Base-by-base conservation (phyloP, 2,888 invertebrate species). In the Drosophila greeni region DNA sequence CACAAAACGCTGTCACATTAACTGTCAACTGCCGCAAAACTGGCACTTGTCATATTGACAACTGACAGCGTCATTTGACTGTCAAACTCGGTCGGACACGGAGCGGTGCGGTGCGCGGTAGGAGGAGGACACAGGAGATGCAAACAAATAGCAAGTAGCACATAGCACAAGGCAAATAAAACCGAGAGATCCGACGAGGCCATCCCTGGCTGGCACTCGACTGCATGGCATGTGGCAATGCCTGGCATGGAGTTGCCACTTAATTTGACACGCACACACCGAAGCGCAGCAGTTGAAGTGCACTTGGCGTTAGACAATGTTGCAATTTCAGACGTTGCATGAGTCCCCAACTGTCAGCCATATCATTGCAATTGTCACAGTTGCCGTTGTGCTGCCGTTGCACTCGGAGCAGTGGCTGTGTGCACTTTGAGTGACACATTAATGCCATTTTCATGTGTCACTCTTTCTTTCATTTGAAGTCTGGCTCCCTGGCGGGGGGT, bases 31-130 rank as follows among this genome's bases (percentile, higher is more conserved):
- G 81, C 76, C 86, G 86, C 78, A 82, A 82, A 84, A 67, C 68
- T 86, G 85, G 83, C 87, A 86, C 85, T 86, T 86, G 85, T 86
- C 85, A 86, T 87, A 86, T 86, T 86, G 86, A 86, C 87, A 86
- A 74, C 75, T 86, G 85, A 86, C 85, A 86, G 85, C 85, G 87
- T 86, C 85, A 86, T 86, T 86, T 85, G 82, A 74, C 85, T 86
- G 85, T 86, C 87, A 86, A 76, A 73, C 84, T 66, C 71, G 62
- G 74, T n/a, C n/a, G n/a, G n/a, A n/a, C n/a, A n/a, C n/a, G n/a
- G n/a, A n/a, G n/a, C n/a, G n/a, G n/a, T n/a, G n/a, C n/a, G n/a
- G n/a, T n/a, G n/a, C n/a, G n/a, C n/a, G n/a, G n/a, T n/a, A n/a
- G n/a, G n/a, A n/a, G 42, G 58, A 34, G 37, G 26, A 24, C 43